phyloP scores from a whole-genome alignment of 2,888 invertebrate species.

The Agrotis puta region DNA sequence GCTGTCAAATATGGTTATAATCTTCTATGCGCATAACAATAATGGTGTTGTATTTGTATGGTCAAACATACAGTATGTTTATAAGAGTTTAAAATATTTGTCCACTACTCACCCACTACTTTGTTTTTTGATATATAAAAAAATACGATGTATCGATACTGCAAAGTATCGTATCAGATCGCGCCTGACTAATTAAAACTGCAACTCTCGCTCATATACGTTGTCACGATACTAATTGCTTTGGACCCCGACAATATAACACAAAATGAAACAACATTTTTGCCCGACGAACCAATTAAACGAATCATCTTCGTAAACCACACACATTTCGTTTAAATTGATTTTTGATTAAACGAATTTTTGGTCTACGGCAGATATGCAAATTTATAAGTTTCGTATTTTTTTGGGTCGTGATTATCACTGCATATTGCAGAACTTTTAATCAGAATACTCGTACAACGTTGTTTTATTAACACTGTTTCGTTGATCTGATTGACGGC shows the following conservation, averaged over 20 bases:
- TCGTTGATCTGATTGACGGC: background rate
- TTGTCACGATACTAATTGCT: constrained; percentile 24
- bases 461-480: background rate
- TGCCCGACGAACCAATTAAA: constrained; percentile 5
- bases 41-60: no score
- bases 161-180: no score
- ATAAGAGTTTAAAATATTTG: no score
- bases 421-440: no score
- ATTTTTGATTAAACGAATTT: constrained; percentile 18
- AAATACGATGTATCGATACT: no score
- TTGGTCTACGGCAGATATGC: background rate
- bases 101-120: no score
- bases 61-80: no score
- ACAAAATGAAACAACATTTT: constrained; percentile 22
- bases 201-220: background rate
- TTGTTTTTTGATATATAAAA: no score
- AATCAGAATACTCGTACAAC: background rate
- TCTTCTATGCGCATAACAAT: no score
- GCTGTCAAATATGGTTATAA: no score
- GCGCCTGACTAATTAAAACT: background rate
- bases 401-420: background rate
- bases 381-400: background rate
- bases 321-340: constrained; percentile 30
- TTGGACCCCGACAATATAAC: constrained; percentile 2
- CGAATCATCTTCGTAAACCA: constrained; percentile 18